phyloP scores from a whole-genome alignment of 2,888 invertebrate species.

The Perizoma affinitatum region DNA sequence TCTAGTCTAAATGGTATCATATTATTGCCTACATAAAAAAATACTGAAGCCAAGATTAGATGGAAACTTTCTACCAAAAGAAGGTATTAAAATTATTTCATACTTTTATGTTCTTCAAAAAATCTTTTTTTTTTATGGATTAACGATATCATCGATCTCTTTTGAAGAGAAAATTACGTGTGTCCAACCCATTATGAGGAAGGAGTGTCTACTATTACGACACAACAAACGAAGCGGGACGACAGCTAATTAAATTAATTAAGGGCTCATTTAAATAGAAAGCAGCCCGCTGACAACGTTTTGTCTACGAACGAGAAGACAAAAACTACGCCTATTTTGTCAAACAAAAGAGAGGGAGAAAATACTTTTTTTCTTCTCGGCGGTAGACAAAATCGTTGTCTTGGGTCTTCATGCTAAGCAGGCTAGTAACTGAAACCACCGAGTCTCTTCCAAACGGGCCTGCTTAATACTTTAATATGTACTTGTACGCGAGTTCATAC shows the following conservation, averaged over 20 bases:
- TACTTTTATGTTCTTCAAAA: no score
- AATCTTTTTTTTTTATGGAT: background rate
- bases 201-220: constrained; percentile 53
- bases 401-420: no score
- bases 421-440: no score
- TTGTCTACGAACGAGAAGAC: no score
- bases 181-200: constrained; percentile 36
- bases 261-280: constrained; percentile 32
- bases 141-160: constrained; percentile 22
- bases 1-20: constrained; percentile 15
- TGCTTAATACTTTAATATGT: background rate
- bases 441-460: background rate
- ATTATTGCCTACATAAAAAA: constrained; percentile 6
- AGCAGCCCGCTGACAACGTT: constrained; percentile 1
- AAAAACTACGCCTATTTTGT: no score
- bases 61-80: constrained; percentile 4
- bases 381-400: no score
- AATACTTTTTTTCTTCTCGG: no score
- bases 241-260: constrained; percentile 67
- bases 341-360: no score
- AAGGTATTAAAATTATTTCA: no score
- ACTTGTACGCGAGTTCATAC: background rate
- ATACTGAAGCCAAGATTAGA: background rate
- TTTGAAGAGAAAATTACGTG: constrained; percentile 32
- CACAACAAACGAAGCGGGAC: constrained; percentile 52